Evolutionary conservation across 2,113 vertebrate species (phyloP).

Genomic region (Tetrao urogallus): DNA sequence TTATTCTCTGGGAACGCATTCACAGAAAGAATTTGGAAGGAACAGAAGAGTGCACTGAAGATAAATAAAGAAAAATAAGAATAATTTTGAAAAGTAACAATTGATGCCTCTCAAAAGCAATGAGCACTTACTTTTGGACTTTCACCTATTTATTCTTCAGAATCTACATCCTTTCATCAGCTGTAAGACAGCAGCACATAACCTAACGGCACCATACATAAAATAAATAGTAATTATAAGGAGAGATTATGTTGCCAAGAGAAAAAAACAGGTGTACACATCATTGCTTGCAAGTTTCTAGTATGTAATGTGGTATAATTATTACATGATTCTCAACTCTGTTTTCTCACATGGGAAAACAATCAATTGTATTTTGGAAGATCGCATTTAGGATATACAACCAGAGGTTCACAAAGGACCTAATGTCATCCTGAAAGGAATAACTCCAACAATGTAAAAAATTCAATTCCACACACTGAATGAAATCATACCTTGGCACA

Average conservation of each 20-base stretch:
- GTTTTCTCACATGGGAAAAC: neutral
- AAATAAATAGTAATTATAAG: slow-evolving; percentile 13
- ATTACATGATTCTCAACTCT: neutral
- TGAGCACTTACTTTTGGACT: slow-evolving; percentile 5
- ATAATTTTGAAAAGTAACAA: neutral
- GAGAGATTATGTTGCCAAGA: neutral
- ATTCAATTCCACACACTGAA: neutral
- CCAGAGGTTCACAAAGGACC: neutral
- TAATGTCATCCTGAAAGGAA: neutral
- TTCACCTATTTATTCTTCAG: slow-evolving; percentile 6
- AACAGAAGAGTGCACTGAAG: neutral
- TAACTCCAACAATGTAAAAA: neutral
- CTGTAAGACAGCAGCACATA: neutral
- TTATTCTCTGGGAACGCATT: neutral
- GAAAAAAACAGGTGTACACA: neutral
- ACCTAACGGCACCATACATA: neutral
- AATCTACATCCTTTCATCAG: neutral
- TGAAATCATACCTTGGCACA: neutral
- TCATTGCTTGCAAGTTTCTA: neutral
- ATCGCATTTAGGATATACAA: neutral
- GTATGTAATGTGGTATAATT: neutral
- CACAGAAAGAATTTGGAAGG: neutral
- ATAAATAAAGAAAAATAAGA: neutral
- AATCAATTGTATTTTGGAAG: neutral
- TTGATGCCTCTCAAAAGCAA: neutral